These are phyloP conservation scores for Sclerodermus sp. DNA, from an alignment of 2,888 invertebrate genomes.

Conservation along the genomic window DNA sequence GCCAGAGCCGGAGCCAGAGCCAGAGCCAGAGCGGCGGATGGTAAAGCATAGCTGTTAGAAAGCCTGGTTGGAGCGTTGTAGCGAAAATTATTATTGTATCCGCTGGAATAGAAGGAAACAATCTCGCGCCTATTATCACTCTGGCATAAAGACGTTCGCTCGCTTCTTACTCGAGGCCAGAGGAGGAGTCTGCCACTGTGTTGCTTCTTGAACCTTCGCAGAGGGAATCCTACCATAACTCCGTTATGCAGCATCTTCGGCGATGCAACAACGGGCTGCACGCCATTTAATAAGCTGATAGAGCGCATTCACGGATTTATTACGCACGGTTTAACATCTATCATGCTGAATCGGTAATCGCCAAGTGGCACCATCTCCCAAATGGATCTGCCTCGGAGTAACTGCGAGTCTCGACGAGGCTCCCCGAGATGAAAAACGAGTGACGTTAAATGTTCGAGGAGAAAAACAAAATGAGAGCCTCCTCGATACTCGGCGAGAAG, in stretches of 20 bases:
- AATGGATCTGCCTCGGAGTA: no score
- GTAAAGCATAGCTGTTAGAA: neutral
- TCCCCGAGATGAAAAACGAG: no score
- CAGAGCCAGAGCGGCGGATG: no score
- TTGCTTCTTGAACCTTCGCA: slow-evolving; percentile 12
- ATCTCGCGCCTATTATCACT: slow-evolving; percentile 43
- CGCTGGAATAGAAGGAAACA: slow-evolving; percentile 44
- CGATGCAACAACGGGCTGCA: slow-evolving; percentile 7
- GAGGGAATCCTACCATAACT: slow-evolving; percentile 12
- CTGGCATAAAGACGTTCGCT: slow-evolving; percentile 26
- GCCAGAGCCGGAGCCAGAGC: no score
- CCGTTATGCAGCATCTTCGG: slow-evolving; percentile 8
- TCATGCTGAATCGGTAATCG: no score
- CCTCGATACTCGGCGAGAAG: no score
- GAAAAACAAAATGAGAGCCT: no score
- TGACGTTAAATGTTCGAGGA: no score
- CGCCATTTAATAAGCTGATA: slow-evolving; percentile 19
- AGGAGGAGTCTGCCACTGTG: slow-evolving; percentile 8
- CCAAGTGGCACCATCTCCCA: no score
- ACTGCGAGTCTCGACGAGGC: no score
- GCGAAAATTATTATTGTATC: slow-evolving; percentile 35
- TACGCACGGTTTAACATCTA: slow-evolving; percentile 9
- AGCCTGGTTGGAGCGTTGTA: neutral
- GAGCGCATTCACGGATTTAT: slow-evolving; percentile 14
- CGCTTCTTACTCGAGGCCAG: slow-evolving; percentile 6